Evolutionary conservation across 2,888 invertebrate genomes (phyloP), one percentile per base, ranked within the genome.

Genomic region (Sinodicranocentrus sp.): DNA sequence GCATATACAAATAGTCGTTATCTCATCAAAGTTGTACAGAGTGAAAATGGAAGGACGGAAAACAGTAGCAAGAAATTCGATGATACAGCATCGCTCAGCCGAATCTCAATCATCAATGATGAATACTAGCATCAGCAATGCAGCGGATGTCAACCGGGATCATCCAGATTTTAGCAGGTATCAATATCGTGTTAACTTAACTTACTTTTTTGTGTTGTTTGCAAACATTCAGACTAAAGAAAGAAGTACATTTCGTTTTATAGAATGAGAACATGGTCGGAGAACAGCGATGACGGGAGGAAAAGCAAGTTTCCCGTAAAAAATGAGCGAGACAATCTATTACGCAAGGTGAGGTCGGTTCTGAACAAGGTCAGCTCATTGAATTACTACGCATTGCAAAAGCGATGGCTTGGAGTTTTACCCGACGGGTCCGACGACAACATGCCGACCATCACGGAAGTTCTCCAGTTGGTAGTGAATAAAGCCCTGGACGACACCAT

Each of bases 311-410:
- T 88, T 79, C 87, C 88, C 43, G 85, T 86, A 25, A 86, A 86
- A 73, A 87, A 86, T 83, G 87, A 88, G 54, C 85, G 84, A 52
- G 88, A 88, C 28, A 82, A 86, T 54, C 44, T 88, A 68, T 57
- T 88, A 65, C 87, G 88, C 83, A 87, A 88, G 87, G 88, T 88
- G 87, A 86, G 88, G 86, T 87, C 88, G 80, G 87, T 88, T 75
- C 84, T 88, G 25, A 88, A 88, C 84, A 87, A 86, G 79, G 86
- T 88, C 43, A 87, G 87, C 78, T 86, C 88, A 21, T 67, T 88
- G 54, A 88, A 88, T 72, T 88, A 86, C 79, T 61, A 84, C 54
- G 63, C 86, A 39, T 80, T 88, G 48, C 82, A 86, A 44, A 85
- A 86, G 59, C 78, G 87, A 15, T 88, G 87, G 87, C 67, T 87